Evolutionary conservation across 1,140 invertebrate genomes (phyloP).

Genomic region (silkworm (Bombyx mori)): ASM3026992v2 NC_085117.1:14513501-14514000

Average conservation of each 20-base stretch:
- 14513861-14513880: too few species aligned
- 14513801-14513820: constrained; percentile 18
- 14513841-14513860: too few species aligned
- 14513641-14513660: constrained; percentile 44
- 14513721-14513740: constrained; percentile 54
- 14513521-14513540: constrained; percentile 68
- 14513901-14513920: neutral
- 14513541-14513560: constrained; percentile 68
- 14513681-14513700: constrained; percentile 49
- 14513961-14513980: too few species aligned
- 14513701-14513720: constrained; percentile 56
- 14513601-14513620: constrained; percentile 53
- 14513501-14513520: constrained; percentile 64
- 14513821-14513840: constrained; percentile 1
- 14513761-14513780: constrained; percentile 25
- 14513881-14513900: neutral
- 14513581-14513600: constrained; percentile 55
- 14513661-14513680: constrained; percentile 43
- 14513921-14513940: neutral
- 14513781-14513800: constrained; percentile 39
- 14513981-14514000: too few species aligned
- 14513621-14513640: constrained; percentile 54
- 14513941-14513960: constrained; percentile 11
- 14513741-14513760: constrained; percentile 48
- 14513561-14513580: constrained; percentile 65